Evolutionary conservation across 1,140 invertebrate genomes (phyloP).

Genomic region (Diorhabda carinulata): DNA sequence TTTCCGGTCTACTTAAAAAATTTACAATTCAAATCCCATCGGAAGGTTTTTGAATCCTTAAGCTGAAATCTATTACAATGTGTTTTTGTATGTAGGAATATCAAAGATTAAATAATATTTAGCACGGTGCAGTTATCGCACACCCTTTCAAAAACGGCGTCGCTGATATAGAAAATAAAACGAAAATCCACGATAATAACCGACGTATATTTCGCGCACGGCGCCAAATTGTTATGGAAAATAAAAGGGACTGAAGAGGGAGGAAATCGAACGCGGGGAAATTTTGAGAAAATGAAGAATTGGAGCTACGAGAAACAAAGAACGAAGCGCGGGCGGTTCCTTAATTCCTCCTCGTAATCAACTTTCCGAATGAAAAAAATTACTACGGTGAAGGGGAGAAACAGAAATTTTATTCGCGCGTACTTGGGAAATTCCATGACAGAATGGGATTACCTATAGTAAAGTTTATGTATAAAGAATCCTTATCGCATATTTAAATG

Average conservation of each 20-base stretch:
- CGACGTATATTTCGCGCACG: conserved; percentile 24
- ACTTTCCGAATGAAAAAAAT: not conserved
- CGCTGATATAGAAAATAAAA: conserved; percentile 31
- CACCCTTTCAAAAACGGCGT: conserved; percentile 16
- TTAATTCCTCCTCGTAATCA: not conserved
- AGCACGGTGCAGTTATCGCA: not conserved
- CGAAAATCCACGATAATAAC: conserved; percentile 28
- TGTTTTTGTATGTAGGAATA: no score
- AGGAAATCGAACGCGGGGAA: conserved; percentile 9
- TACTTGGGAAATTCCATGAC: not conserved
- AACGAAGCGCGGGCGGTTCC: not conserved
- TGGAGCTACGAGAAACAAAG: not conserved
- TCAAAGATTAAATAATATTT: no score
- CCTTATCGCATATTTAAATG: no score
- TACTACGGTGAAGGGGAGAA: not conserved
- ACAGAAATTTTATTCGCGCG: not conserved
- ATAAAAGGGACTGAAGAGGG: conserved; percentile 18
- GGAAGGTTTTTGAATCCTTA: no score
- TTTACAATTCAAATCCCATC: no score
- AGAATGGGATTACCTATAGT: not conserved
- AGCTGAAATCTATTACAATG: no score
- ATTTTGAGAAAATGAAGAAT: conserved; percentile 7
- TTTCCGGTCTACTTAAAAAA: no score
- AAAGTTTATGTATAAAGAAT: no score
- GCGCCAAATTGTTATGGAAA: conserved; percentile 37